These are phyloP conservation scores for Callospermophilus lateralis DNA, from an alignment of 2,113 vertebrate genomes.

Conservation along the genomic window DNA sequence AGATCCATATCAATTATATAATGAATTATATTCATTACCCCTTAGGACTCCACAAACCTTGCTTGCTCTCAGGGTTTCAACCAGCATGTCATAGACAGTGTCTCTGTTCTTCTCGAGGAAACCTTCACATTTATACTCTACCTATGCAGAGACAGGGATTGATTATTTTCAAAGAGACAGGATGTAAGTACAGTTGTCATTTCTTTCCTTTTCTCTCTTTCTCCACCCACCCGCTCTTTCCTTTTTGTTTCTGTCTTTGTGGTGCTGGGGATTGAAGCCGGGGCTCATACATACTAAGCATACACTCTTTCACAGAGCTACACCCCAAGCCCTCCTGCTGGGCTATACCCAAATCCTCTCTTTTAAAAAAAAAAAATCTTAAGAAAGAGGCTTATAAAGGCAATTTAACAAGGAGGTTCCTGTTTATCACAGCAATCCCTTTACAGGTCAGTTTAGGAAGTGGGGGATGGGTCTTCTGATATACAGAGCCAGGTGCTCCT, in stretches of 20 bases:
- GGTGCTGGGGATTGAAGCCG: too few relatives aligned
- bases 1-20: neutral
- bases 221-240: neutral
- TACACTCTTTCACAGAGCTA: neutral
- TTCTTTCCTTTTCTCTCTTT: neutral
- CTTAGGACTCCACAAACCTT: slow-evolving; percentile 90
- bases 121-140: slow-evolving; percentile 96
- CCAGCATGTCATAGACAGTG: slow-evolving; percentile 94
- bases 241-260: neutral
- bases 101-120: slow-evolving; percentile 99
- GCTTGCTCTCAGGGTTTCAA: slow-evolving; percentile 93
- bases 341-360: neutral
- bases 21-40: neutral
- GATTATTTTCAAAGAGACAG: slow-evolving; percentile 53
- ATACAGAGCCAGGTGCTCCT: neutral
- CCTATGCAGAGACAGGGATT: slow-evolving; percentile 87
- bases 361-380: neutral
- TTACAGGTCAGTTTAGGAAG: neutral
- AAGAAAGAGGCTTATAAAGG: neutral
- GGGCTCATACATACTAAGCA: neutral
- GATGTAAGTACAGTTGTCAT: neutral
- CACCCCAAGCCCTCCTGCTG: too few relatives aligned
- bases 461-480: neutral
- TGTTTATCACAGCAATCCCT: neutral
- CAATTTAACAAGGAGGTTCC: neutral